A percentile compares a stretch with the other conserved stretches of the same genome.
Evolutionary conservation across 2,888 invertebrate genomes (phyloP).

Genomic region (Hypsopygia costalis): DNA sequence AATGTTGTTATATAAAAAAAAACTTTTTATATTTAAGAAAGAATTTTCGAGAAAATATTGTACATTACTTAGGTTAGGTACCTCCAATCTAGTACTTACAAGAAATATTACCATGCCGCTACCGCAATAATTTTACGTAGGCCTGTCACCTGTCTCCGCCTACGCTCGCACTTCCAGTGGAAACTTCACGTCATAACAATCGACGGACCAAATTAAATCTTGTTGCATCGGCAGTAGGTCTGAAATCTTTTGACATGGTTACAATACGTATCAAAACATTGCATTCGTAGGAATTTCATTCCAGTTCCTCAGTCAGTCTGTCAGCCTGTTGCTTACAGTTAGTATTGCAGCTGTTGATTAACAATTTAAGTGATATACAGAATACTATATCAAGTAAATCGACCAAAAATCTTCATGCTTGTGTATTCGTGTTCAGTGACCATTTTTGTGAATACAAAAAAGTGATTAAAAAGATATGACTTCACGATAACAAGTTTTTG

Average conservation of each 20-base stretch:
- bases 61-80: no score
- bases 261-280: slow-evolving; percentile 39
- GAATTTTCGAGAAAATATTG: no score
- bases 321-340: slow-evolving; percentile 24
- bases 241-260: slow-evolving; percentile 17
- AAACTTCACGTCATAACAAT: slow-evolving; percentile 6
- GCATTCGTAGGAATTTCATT: slow-evolving; percentile 40
- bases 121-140: no score
- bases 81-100: no score
- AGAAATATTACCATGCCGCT: no score
- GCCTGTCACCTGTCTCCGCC: no score
- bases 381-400: slow-evolving; percentile 24
- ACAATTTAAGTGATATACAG: slow-evolving; percentile 8
- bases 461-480: slow-evolving; percentile 30
- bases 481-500: slow-evolving; percentile 40
- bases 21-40: no score
- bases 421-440: slow-evolving; percentile 44
- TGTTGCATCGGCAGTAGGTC: slow-evolving; percentile 35
- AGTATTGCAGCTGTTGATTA: slow-evolving; percentile 11
- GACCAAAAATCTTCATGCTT: slow-evolving; percentile 25
- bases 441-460: slow-evolving; percentile 19
- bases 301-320: slow-evolving; percentile 27
- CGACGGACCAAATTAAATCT: slow-evolving; percentile 35
- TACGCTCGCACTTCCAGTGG: no score
- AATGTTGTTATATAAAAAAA: no score